These are phyloP conservation scores for Nemurella pictetii DNA, from an alignment of 2,888 invertebrate genomes.

Conservation along the genomic window DNA sequence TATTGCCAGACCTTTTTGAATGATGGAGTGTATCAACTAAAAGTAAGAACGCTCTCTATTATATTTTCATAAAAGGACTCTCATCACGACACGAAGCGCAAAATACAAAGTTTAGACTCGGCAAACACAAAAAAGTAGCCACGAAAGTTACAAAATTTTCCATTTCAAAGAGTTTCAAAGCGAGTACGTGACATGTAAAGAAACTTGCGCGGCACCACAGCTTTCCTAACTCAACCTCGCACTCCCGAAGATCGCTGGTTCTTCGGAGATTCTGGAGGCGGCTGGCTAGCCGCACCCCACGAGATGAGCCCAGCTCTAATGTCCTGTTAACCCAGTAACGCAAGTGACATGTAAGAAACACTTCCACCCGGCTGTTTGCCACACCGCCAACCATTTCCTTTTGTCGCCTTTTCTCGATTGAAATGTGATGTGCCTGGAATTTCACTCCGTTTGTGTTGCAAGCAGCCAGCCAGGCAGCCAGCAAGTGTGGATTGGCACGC, in stretches of 20 bases:
- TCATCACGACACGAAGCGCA: too few species aligned
- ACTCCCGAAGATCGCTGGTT: neutral
- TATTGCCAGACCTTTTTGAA: neutral
- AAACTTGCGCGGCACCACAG: neutral
- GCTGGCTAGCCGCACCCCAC: neutral
- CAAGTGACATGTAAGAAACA: too few species aligned
- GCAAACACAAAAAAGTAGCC: neutral
- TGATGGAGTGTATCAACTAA: neutral
- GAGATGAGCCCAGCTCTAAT: neutral
- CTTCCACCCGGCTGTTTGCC: neutral
- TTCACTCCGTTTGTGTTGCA: too few species aligned
- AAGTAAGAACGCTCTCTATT: neutral
- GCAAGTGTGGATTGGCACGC: too few species aligned
- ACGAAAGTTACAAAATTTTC: neutral
- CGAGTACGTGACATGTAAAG: neutral
- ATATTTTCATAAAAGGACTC: neutral
- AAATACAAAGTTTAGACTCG: neutral
- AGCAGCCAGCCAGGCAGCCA: too few species aligned
- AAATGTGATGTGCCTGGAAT: neutral
- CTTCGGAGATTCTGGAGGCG: neutral
- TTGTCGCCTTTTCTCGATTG: neutral
- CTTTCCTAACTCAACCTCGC: neutral
- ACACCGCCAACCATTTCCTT: neutral
- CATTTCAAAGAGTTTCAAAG: neutral
- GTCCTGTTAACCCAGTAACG: neutral